Conservation (phyloP, 2,888 invertebrate species). For the Saturnia japonica region DNA sequence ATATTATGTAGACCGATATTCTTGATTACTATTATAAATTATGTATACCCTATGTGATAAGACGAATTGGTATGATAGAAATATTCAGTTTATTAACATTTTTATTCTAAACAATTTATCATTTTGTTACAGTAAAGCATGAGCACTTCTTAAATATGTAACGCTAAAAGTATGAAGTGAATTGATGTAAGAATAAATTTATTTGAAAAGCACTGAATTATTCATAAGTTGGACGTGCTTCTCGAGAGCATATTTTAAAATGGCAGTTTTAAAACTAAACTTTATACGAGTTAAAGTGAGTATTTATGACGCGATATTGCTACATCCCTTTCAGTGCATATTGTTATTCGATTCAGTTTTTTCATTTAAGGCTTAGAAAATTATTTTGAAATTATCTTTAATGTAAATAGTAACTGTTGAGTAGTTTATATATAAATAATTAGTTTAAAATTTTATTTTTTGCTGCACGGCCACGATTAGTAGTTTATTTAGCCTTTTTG, state of each 20-base stretch:
- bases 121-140: background rate
- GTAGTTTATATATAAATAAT: background rate
- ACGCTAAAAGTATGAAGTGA: conserved; percentile 12
- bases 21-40: too few relatives aligned
- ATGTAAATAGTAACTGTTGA: background rate
- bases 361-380: conserved; percentile 32
- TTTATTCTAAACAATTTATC: background rate
- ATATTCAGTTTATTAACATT: background rate
- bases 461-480: too few relatives aligned
- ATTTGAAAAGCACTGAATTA: conserved; percentile 60
- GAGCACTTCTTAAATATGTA: background rate
- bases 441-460: too few relatives aligned
- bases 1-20: too few relatives aligned
- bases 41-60: too few relatives aligned
- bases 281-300: conserved; percentile 38
- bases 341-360: conserved; percentile 23
- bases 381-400: conserved; percentile 22
- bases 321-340: conserved; percentile 10
- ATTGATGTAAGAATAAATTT: conserved; percentile 60
- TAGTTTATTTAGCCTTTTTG: too few relatives aligned
- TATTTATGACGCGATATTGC: conserved; percentile 31
- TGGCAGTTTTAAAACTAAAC: conserved; percentile 47
- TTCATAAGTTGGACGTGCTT: conserved; percentile 47
- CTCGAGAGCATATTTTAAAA: conserved; percentile 53
- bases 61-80: background rate